Evolutionary conservation across 2,797 vertebrate genomes (phyloP).

Genomic region (Parotocinclus haroldoi): DNA sequence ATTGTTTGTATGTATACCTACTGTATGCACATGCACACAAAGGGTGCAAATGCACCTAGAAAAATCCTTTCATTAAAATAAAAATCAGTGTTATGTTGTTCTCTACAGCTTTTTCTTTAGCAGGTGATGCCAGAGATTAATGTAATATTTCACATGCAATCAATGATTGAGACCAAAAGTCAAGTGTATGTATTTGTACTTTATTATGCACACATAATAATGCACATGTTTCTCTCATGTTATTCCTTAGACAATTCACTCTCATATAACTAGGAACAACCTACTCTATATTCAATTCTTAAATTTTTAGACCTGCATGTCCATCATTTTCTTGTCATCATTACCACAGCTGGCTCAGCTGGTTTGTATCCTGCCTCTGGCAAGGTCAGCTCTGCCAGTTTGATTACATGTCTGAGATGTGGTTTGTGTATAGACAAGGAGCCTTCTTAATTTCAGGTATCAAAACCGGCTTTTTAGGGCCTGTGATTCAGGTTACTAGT

Average conservation of each 20-base stretch:
- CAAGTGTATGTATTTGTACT: constrained; percentile 19
- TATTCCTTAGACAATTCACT: constrained; percentile 2
- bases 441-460: too few relatives aligned
- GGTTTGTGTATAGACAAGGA: too few relatives aligned
- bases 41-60: constrained; percentile 10
- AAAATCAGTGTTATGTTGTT: constrained; percentile 17
- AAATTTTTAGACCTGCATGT: constrained; percentile 46
- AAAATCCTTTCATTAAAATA: background rate
- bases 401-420: too few relatives aligned
- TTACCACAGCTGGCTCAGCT: constrained; percentile 28
- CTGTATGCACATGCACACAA: too few relatives aligned
- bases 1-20: constrained; percentile 56
- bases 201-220: constrained; percentile 32
- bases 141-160: background rate
- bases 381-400: too few relatives aligned
- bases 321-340: constrained; percentile 45
- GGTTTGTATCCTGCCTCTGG: too few relatives aligned
- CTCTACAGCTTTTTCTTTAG: background rate
- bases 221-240: background rate
- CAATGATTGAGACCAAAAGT: constrained; percentile 30
- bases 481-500: too few relatives aligned
- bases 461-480: too few relatives aligned
- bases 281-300: constrained; percentile 26
- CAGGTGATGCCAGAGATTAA: constrained; percentile 2
- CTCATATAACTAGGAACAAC: constrained; percentile 27